These are phyloP conservation scores for Lepisosteus oculatus DNA, from an alignment of 2,113 vertebrate species.

Conservation along the genomic window DNA sequence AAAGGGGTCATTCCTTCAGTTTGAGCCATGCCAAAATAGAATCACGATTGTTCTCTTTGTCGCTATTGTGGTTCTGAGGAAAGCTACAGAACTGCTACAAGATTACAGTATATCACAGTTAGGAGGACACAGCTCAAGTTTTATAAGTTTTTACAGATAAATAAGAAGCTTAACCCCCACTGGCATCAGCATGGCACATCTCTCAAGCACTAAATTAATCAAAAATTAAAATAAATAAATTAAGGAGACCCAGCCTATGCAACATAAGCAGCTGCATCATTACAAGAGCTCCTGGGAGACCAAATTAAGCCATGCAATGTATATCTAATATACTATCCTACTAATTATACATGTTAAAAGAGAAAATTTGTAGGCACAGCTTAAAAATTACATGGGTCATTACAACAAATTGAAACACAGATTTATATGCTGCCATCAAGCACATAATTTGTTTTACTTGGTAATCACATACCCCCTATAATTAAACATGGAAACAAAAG, in stretches of 20 bases:
- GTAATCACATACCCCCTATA: slow-evolving; percentile 55
- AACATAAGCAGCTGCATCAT: slow-evolving; percentile 59
- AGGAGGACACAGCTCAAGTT: slow-evolving; percentile 20
- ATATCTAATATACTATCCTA: slow-evolving; percentile 67
- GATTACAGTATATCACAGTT: too few relatives aligned
- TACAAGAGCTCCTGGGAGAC: slow-evolving; percentile 62
- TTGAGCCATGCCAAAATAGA: too few relatives aligned
- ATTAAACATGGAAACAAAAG: slow-evolving; percentile 52
- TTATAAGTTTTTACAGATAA: slow-evolving; percentile 43
- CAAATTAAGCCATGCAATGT: slow-evolving; percentile 66
- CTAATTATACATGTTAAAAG: slow-evolving; percentile 67
- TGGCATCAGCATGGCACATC: slow-evolving; percentile 43
- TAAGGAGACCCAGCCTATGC: slow-evolving; percentile 54
- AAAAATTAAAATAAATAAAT: slow-evolving; percentile 70
- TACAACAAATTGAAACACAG: slow-evolving; percentile 61
- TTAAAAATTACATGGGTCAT: slow-evolving; percentile 70
- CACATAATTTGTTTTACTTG: slow-evolving; percentile 62
- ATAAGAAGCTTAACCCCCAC: slow-evolving; percentile 23
- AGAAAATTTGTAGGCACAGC: slow-evolving; percentile 59
- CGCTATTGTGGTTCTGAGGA: too few relatives aligned
- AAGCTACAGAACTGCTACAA: too few relatives aligned
- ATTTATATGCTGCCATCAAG: slow-evolving; percentile 69
- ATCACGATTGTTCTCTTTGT: not conserved
- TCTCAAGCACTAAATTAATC: slow-evolving; percentile 65
- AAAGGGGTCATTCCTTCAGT: too few relatives aligned